phyloP scores from a whole-genome alignment of 2,113 vertebrate species.

The Reinhardtius hippoglossoides region DNA sequence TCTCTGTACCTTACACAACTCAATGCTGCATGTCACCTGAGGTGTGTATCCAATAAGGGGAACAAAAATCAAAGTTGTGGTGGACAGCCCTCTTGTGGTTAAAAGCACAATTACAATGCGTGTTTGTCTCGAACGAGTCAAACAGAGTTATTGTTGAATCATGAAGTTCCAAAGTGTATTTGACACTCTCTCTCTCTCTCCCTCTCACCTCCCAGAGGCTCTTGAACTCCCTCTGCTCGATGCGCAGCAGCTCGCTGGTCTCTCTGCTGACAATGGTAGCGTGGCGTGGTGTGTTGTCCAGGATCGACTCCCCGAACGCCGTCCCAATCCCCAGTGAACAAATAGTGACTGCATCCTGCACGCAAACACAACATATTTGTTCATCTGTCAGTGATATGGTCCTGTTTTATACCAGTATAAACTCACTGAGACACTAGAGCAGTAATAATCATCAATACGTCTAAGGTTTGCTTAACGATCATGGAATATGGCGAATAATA shows the following conservation, averaged over 20 bases:
- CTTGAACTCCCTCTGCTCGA: slow-evolving; percentile 98
- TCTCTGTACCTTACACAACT: slow-evolving; percentile 8
- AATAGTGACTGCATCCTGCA: slow-evolving; percentile 96
- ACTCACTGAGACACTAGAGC: neutral
- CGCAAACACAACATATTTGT: slow-evolving; percentile 28
- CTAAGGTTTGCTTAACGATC: slow-evolving; percentile 7
- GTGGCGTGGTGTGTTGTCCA: slow-evolving; percentile 98
- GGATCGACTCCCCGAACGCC: slow-evolving; percentile 97
- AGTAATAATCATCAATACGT: neutral
- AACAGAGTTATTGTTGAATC: neutral
- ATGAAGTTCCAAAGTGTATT: neutral
- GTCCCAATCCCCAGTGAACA: slow-evolving; percentile 97
- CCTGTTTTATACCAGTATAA: neutral
- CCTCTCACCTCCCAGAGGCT: slow-evolving; percentile 93
- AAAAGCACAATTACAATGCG: slow-evolving; percentile 44
- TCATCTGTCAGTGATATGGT: neutral
- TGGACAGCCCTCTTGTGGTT: slow-evolving; percentile 71
- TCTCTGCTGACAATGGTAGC: slow-evolving; percentile 97
- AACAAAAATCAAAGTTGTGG: slow-evolving; percentile 18
- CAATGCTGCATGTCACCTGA: slow-evolving; percentile 11
- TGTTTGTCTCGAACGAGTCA: neutral
- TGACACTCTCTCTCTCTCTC: neutral
- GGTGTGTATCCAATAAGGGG: neutral
- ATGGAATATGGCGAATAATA: too few species aligned
- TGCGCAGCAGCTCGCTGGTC: slow-evolving; percentile 93